Evolutionary conservation across 2,797 vertebrate genomes (phyloP), one percentile per base, ranked within the genome.

Genomic region (Hemibagrus guttatus): DNA sequence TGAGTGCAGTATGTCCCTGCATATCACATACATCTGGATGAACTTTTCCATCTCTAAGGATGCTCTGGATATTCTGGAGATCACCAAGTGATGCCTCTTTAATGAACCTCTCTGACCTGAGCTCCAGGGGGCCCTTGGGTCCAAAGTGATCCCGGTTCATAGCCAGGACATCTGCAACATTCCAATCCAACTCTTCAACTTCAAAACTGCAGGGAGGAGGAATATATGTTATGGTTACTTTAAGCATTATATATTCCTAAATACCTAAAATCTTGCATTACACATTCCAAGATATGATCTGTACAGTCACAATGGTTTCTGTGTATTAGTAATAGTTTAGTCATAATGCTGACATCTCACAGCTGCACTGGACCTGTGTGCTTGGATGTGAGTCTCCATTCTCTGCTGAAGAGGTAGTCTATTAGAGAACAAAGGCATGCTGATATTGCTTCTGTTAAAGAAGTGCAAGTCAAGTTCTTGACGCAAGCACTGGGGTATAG

Each of bases 1-100:
- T 95, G 0, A 98, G 95, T 3, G 94, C 95, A 0, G 95, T 96
- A 90, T 96, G 93, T 78, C 96, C 97, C 0, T 49, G 91, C 1
- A 92, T 90, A 49, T 98, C 97, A 0, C 95, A 94, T 19, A 97
- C 93, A 0, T 98, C 95, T 0, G 96, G 95, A 66, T 94, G 93
- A 78, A 93, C 95, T 17, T 93, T 88, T 59, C 92, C 88, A 0
- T 90, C 90, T 68, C 84, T 90, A 80, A 98, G 92, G 75, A 95
- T 90, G 4, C 90, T 83, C 2, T 59, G 91, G 39, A 97, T 91
- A 16, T 92, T 91, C 16, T 91, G 82, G 0, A 52, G 83, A 31
- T 96, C 90, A 35, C 97, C 97, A 26, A 56, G 88, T 19, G 90
- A 91, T 0, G 96, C 94, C 81, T 93, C 93, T 83, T 91, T 75